phyloP scores from a whole-genome alignment of 2,113 vertebrate genomes.

The Spilogale gracilis region DNA sequence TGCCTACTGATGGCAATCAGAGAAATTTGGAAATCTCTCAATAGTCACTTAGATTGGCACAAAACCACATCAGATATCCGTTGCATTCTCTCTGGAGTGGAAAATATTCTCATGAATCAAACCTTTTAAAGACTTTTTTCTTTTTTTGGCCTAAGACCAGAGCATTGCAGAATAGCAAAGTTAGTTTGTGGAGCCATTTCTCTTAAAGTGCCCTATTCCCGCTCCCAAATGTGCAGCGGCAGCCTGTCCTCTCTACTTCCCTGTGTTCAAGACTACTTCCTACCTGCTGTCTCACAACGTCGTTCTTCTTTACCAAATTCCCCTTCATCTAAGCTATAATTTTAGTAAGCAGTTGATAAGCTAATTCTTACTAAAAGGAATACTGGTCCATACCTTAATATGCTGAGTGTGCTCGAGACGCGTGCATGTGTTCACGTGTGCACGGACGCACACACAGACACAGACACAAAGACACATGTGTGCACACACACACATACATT shows the following conservation, averaged over 20 bases:
- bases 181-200: neutral
- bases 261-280: neutral
- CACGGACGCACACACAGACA: neutral
- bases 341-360: neutral
- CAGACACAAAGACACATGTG: neutral
- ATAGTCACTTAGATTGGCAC: conserved; percentile 44
- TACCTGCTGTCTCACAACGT: neutral
- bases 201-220: neutral
- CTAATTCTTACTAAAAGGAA: neutral
- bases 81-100: neutral
- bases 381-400: neutral
- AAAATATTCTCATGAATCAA: conserved; percentile 47
- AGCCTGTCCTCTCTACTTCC: neutral
- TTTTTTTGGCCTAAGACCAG: neutral
- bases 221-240: fast-evolving
- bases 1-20: conserved; percentile 69
- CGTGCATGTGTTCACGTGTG: fast-evolving
- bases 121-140: neutral
- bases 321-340: neutral
- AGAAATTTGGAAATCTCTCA: conserved; percentile 62
- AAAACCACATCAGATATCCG: conserved; percentile 18
- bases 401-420: neutral
- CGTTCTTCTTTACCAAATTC: neutral
- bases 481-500: neutral
- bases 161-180: neutral